A percentile compares a stretch with the other conserved stretches of the same genome.
These are phyloP conservation scores for Xanthia icteritia DNA, from an alignment of 2,888 invertebrate genomes.

Conservation along the genomic window DNA sequence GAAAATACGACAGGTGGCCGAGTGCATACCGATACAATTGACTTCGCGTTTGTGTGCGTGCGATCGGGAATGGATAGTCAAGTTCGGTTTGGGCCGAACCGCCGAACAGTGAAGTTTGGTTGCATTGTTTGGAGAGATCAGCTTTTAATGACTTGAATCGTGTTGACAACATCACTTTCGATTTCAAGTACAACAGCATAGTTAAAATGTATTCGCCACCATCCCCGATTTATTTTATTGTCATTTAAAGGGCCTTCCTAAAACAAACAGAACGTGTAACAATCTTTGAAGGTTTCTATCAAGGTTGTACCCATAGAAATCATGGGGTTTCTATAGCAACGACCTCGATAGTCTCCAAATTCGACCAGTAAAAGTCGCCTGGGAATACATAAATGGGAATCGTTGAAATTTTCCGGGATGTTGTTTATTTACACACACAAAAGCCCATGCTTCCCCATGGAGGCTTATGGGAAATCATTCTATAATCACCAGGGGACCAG, in stretches of 20 bases:
- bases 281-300: conserved; percentile 40
- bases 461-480: conserved; percentile 44
- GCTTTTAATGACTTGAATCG: not conserved
- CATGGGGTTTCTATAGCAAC: conserved; percentile 45
- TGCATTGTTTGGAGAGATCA: conserved; percentile 25
- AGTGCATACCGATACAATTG: conserved; percentile 54
- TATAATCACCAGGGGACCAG: conserved; percentile 46
- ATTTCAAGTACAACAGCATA: not conserved
- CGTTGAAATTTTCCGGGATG: not conserved
- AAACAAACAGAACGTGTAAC: not conserved
- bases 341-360: conserved; percentile 29
- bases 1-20: conserved; percentile 70
- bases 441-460: conserved; percentile 15
- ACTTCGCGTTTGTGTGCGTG: conserved; percentile 58
- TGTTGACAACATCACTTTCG: not conserved
- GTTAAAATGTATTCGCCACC: not conserved
- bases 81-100: conserved; percentile 14
- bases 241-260: not conserved
- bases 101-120: conserved; percentile 6
- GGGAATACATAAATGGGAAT: conserved; percentile 7
- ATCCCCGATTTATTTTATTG: conserved; percentile 6
- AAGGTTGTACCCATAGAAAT: conserved; percentile 46
- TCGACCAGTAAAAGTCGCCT: not conserved
- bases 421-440: not conserved
- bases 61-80: conserved; percentile 36